Conservation (phyloP, 2,113 vertebrate genomes). For the Crotalus helleri region DNA sequence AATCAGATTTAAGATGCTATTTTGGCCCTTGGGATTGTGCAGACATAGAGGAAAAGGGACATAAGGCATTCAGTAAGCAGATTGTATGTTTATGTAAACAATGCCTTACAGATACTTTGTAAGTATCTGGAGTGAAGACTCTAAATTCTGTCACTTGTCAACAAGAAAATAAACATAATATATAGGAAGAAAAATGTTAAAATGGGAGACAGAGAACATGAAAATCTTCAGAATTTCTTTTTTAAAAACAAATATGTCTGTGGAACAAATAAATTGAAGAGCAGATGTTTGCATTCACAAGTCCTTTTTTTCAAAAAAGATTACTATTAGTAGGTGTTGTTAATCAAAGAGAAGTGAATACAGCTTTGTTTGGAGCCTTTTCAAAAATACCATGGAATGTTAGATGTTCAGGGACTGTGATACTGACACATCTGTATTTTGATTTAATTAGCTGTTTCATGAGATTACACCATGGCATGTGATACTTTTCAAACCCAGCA, state of each 20-base stretch:
- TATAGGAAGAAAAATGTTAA: conserved; percentile 4
- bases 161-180: conserved; percentile 10
- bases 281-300: conserved; percentile 5
- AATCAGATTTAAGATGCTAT: not conserved
- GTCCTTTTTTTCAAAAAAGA: not conserved
- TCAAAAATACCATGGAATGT: conserved; percentile 42
- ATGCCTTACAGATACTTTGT: not conserved
- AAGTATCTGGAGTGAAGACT: conserved; percentile 16
- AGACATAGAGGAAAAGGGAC: not conserved
- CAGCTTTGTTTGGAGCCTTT: conserved; percentile 23
- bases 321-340: conserved; percentile 55
- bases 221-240: conserved; percentile 32
- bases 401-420: conserved; percentile 66
- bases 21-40: not conserved
- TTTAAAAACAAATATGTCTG: conserved; percentile 41
- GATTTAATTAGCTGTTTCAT: conserved; percentile 72
- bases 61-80: conserved; percentile 4
- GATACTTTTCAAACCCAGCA: conserved; percentile 62
- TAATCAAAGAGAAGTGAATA: conserved; percentile 32
- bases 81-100: conserved; percentile 24
- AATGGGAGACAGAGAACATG: not conserved
- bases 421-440: conserved; percentile 68
- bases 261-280: conserved; percentile 28
- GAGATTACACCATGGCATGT: conserved; percentile 59
- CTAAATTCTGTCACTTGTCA: not conserved